A percentile compares a stretch with the other conserved stretches of the same genome.
Conservation (phyloP, 64 coral and sea anemone genomes). For the Platygyra sinensis region DNA sequence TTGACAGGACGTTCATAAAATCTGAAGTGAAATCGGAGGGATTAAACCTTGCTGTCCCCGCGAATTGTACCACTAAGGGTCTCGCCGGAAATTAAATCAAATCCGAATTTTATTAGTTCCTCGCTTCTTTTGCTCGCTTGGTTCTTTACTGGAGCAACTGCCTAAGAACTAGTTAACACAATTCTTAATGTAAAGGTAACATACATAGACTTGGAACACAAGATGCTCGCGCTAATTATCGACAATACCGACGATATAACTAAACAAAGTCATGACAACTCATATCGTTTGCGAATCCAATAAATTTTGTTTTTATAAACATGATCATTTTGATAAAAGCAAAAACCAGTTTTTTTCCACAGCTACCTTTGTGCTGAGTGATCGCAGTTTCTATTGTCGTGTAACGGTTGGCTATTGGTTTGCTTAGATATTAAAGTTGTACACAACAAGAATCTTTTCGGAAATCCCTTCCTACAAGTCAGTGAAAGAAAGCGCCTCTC, state of each 20-base stretch:
- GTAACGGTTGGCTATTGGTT: neutral
- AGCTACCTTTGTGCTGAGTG: neutral
- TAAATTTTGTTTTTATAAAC: conserved; percentile 57
- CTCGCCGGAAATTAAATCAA: conserved; percentile 54
- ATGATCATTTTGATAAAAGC: conserved; percentile 42
- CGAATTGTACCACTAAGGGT: conserved; percentile 31
- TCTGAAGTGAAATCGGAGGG: conserved; percentile 37
- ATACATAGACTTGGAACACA: neutral
- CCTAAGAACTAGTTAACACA: conserved; percentile 7
- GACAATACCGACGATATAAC: neutral
- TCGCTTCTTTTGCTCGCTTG: conserved; percentile 16
- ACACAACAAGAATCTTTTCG: neutral
- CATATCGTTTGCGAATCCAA: conserved; percentile 42
- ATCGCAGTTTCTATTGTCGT: neutral
- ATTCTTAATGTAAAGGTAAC: neutral
- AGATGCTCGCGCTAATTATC: neutral
- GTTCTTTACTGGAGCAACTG: neutral
- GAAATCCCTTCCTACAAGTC: neutral
- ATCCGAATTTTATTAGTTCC: conserved; percentile 58
- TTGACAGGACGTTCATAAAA: conserved; percentile 35
- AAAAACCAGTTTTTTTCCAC: neutral
- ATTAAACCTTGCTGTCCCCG: conserved; percentile 13
- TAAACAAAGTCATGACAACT: conserved; percentile 25
- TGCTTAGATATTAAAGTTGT: neutral
- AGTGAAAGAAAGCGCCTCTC: conserved; percentile 5